Base-by-base conservation (phyloP, 2,888 invertebrate species). In the Athalia circularis region DNA sequence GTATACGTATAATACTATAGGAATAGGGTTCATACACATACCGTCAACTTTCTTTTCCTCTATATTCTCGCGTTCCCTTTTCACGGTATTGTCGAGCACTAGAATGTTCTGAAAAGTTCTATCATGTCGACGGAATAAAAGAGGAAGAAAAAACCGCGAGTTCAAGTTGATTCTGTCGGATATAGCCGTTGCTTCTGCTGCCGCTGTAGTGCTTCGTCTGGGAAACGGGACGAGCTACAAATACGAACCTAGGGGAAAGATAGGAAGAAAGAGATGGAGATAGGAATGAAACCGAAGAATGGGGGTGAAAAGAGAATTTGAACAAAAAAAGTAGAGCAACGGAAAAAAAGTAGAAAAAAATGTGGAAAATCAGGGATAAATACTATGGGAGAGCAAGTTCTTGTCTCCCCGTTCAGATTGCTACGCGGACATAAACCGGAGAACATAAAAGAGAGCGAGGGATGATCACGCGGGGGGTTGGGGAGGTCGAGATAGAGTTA, bases 401-500 rank as follows among this genome's bases (percentile, higher is more conserved):
- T 68, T 68, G 52, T 68, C 54, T 50, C 54, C 52, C 54, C 15
- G 54, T 43, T 54, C 43, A 45, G 29, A 29, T 70, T 45, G 59
- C 70, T 59, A 70, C 45, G 11, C 52, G 45, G 70, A 45, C 59
- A 59, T 70, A 59, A 70, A 59, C 70, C 70, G 70, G 57, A 47
- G 43, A 59, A 57, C 15, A 70, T 57, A 70, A 70, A 70, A 70
- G 81, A 79, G 79, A 81, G 77, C 80, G 80, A 80, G 79, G 83
- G 81, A 79, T 80, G 81, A 80, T 78, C 67, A 64, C 77, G 79
- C n/a, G 43, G 43, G 77, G 70, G 80, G 82, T 81, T 52, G 65
- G 65, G 67, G 65, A 52, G 67, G 67, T 50, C 52, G 59, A 50
- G 54, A 29, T 29, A 81, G 85, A 84, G 85, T 86, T 87, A 87